Base-by-base conservation (phyloP, 2,797 vertebrate genomes). In the Platalea minor region DNA sequence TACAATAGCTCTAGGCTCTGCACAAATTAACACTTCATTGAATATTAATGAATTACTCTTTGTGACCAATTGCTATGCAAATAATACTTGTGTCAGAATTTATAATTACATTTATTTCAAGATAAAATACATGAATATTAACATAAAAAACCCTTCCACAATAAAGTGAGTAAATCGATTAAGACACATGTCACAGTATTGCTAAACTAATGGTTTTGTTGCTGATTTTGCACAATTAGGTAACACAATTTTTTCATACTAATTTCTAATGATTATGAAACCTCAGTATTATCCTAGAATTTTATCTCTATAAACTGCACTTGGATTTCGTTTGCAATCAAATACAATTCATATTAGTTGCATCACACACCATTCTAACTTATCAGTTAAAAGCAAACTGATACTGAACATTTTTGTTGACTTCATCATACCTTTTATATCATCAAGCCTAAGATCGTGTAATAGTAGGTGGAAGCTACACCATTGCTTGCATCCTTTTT, bases 31-130 rank as follows among this genome's bases (percentile, higher is more conserved):
- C 75, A 95, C 88, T 97, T 97, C 95, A 97, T 96, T 97, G 96
- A 98, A 97, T 98, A 98, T 98, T 98, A 98, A 98, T 98, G 64
- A 97, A 97, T 97, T 98, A 98, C 74, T 98, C 94, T 97, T 98
- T 98, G 94, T 96, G 93, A 97, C 91, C 97, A 97, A 97, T 96
- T 97, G 97, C 96, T 98, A 98, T 97, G 97, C 91, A 98, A 98
- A 98, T 97, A 93, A 82, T 37, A 64, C 28, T 68, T 90, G 88
- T 97, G 94, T 96, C 95, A 97, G 94, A 97, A 98, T 98, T 96
- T 97, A 96, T 97, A 97, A 97, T 97, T 91, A 91, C 64, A 89
- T 95, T 95, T 95, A 85, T 91, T 95, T 96, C 79, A 96, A 87
- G 73, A 96, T 90, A 96, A 97, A 95, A 93, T 57, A 70, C 33